Conservation (phyloP, 2,113 vertebrate genomes). For the Leucosticte australis region DNA sequence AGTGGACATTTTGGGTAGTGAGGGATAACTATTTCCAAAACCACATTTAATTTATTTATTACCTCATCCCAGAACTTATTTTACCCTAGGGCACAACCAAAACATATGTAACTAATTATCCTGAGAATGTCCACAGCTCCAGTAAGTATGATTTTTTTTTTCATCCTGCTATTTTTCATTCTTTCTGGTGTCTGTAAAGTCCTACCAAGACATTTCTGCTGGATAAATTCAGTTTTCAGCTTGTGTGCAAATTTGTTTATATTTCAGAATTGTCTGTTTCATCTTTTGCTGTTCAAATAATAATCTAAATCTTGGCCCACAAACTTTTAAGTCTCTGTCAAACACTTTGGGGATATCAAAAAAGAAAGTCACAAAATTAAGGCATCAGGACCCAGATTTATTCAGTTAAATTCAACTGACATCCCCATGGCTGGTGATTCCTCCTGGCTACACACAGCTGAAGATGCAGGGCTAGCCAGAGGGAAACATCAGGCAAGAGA, state of each 20-base stretch:
- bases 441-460: neutral
- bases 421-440: neutral
- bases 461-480: neutral
- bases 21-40: conserved; percentile 63
- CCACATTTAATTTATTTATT: conserved; percentile 70
- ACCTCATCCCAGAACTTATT: conserved; percentile 67
- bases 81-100: conserved; percentile 64
- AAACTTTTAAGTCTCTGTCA: neutral
- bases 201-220: neutral
- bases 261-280: neutral
- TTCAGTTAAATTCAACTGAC: neutral
- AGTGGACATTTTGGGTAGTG: conserved; percentile 58
- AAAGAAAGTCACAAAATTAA: neutral
- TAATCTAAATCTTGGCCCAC: neutral
- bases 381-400: neutral
- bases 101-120: conserved; percentile 71
- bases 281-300: neutral
- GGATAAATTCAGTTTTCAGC: conserved; percentile 10
- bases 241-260: neutral
- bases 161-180: conserved; percentile 28
- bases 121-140: conserved; percentile 55
- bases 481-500: neutral
- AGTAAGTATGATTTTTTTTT: conserved; percentile 7
- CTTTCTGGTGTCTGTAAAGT: neutral
- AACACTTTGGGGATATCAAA: neutral